Conservation (phyloP, 2,797 vertebrate genomes). For the Enteromius mattozi region DNA sequence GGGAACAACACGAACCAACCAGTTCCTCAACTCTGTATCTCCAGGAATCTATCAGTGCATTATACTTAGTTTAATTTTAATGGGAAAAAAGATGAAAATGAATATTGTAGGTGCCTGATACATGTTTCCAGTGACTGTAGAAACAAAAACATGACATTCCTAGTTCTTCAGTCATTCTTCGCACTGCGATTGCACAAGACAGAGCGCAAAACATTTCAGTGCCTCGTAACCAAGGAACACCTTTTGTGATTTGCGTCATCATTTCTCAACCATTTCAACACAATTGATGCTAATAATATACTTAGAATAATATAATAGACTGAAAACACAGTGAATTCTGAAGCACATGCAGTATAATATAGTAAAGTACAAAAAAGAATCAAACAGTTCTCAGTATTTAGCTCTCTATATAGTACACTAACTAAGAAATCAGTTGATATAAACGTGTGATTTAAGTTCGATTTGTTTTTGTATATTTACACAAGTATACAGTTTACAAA, state of each 20-base stretch:
- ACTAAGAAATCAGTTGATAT: neutral
- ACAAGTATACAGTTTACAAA: neutral
- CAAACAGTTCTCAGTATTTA: neutral
- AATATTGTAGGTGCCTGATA: neutral
- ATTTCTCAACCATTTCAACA: conserved; percentile 1
- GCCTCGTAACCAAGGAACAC: neutral
- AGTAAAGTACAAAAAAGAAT: neutral
- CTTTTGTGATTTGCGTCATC: neutral
- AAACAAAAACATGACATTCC: conserved; percentile 13
- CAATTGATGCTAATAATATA: neutral
- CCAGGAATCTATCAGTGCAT: neutral
- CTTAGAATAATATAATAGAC: too few relatives aligned
- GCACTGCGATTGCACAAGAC: neutral
- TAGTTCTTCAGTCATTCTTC: neutral
- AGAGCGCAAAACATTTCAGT: neutral
- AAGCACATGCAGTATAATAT: neutral
- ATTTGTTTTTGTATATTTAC: neutral
- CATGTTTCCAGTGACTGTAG: neutral
- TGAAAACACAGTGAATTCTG: neutral
- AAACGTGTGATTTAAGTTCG: neutral
- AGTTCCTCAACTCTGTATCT: neutral
- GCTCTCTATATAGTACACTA: neutral
- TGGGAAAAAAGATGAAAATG: neutral
- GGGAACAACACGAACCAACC: neutral
- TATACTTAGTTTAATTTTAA: neutral